Evolutionary conservation across 30 jellyfish, hydroid and myxozoan genomes (phyloP), one percentile per base, ranked within the genome.

Genomic region (Chrysaora quinquecirrha): DNA sequence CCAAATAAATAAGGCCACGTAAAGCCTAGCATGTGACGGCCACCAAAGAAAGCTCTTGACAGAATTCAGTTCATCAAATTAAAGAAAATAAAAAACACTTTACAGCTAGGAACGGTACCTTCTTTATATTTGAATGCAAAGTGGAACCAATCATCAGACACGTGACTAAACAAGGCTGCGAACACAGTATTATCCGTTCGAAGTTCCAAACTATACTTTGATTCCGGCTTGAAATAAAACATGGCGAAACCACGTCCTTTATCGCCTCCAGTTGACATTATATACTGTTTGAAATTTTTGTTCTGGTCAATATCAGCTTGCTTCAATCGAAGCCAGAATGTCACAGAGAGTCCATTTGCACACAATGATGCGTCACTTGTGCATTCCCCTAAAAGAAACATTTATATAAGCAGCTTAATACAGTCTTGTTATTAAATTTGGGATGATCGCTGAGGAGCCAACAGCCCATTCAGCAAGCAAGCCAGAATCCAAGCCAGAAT

Each of bases 191-290:
- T 29, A 19, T 48, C 64, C 27, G 97, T 87, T 82, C 87, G 98
- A 23, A 92, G 62, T 50, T 92, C 97, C 75, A 92, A 50, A 50
- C 87, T 92, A 73, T 86, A 92, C 50, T 92, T 92, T 48, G 89
- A 70, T 75, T 86, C 97, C 33, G 80, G 96, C 49, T 89, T 88
- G 10, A 88, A 97, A 33, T 92, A 92, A 24, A 92, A 64, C 73
- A 92, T 73, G 3, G 98, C 80, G 56, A 86, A 92, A 30, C 98
- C 98, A 1, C 98, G 80, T 0, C 97, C 86, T 21, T 87, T 76
- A 72, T 96, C 88, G 1, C 98, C 98, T 1, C 98, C 98, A 86
- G 97, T 92, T 0, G 98, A 92, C 7, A 87, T 81, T 47, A 92
- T 92, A 76, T 92, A 92, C 70, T 92, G 98, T 60, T 92, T 97